phyloP scores from a whole-genome alignment of 1,140 invertebrate species.

The Caerostris extrusa region DNA sequence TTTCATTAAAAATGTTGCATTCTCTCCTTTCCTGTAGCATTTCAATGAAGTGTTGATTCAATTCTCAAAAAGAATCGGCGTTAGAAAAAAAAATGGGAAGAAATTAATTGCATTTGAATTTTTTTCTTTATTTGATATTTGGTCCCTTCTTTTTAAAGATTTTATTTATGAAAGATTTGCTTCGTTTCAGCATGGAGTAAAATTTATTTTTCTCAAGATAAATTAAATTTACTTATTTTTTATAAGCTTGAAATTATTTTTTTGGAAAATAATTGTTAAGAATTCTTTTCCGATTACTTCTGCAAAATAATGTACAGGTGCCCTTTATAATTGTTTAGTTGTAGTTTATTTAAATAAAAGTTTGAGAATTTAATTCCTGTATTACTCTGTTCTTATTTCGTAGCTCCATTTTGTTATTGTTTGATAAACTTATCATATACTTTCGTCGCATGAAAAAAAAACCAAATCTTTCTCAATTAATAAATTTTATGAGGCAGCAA shows the following conservation, averaged over 20 bases:
- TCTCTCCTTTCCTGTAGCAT: neutral
- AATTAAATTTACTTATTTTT: neutral
- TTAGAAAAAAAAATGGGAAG: neutral
- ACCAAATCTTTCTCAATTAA: too few relatives aligned
- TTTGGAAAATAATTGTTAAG: neutral
- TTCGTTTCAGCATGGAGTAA: neutral
- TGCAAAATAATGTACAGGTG: neutral
- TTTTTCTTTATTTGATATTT: too few relatives aligned
- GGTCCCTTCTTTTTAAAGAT: neutral
- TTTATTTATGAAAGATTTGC: neutral
- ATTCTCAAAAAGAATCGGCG: neutral
- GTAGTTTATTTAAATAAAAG: neutral
- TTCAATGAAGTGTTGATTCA: conserved; percentile 46
- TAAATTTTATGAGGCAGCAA: too few relatives aligned
- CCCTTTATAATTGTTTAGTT: neutral
- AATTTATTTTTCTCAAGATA: neutral
- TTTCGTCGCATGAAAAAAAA: too few relatives aligned
- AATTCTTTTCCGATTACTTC: neutral
- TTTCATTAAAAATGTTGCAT: conserved; percentile 35
- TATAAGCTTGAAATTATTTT: too few relatives aligned
- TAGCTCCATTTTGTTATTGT: too few relatives aligned
- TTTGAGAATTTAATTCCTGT: neutral
- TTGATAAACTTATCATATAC: too few relatives aligned
- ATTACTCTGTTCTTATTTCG: too few relatives aligned
- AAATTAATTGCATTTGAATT: conserved; percentile 48